A percentile compares a stretch with the other conserved stretches of the same genome.
Conservation (phyloP, 2,797 vertebrate genomes). For the Adelosebastes latens region DNA sequence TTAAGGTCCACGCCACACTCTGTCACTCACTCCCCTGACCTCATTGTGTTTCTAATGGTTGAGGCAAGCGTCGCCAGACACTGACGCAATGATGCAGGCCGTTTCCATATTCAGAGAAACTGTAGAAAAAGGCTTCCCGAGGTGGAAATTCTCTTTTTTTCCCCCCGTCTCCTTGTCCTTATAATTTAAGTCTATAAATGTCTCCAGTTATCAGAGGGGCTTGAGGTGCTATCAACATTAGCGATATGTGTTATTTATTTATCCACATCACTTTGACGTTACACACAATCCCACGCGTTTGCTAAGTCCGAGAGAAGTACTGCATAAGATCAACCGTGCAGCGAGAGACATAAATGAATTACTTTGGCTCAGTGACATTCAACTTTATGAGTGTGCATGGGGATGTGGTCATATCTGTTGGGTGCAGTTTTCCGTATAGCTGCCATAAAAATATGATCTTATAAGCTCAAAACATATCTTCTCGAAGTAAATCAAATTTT, state of each 20-base stretch:
- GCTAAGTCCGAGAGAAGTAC: slow-evolving; percentile 30
- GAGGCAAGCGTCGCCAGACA: slow-evolving; percentile 63
- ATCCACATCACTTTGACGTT: slow-evolving; percentile 50
- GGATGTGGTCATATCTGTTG: slow-evolving; percentile 64
- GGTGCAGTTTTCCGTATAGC: slow-evolving; percentile 48
- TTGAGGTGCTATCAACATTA: slow-evolving; percentile 55
- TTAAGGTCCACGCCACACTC: slow-evolving; percentile 57
- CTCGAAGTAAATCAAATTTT: slow-evolving; percentile 56
- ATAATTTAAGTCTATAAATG: slow-evolving; percentile 49
- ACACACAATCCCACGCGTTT: slow-evolving; percentile 45
- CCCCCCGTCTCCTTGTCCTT: slow-evolving; percentile 16
- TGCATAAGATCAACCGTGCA: slow-evolving; percentile 32
- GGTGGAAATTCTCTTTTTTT: slow-evolving; percentile 54
- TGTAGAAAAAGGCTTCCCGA: slow-evolving; percentile 21
- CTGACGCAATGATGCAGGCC: slow-evolving; percentile 63
- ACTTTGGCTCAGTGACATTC: slow-evolving; percentile 47
- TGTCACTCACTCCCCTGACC: slow-evolving; percentile 71
- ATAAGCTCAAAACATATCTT: slow-evolving; percentile 50
- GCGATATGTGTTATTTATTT: slow-evolving; percentile 58
- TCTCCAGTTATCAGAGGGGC: slow-evolving; percentile 56
- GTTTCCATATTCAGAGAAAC: slow-evolving; percentile 55
- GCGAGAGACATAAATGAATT: slow-evolving; percentile 36
- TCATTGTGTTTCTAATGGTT: slow-evolving; percentile 69
- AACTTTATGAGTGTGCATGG: slow-evolving; percentile 44
- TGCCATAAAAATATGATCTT: slow-evolving; percentile 65